Percentiles rank a stretch among this genome's conserved stretches.
Conservation (phyloP, 2,113 vertebrate genomes). For the Marcusenius ussheri region DNA sequence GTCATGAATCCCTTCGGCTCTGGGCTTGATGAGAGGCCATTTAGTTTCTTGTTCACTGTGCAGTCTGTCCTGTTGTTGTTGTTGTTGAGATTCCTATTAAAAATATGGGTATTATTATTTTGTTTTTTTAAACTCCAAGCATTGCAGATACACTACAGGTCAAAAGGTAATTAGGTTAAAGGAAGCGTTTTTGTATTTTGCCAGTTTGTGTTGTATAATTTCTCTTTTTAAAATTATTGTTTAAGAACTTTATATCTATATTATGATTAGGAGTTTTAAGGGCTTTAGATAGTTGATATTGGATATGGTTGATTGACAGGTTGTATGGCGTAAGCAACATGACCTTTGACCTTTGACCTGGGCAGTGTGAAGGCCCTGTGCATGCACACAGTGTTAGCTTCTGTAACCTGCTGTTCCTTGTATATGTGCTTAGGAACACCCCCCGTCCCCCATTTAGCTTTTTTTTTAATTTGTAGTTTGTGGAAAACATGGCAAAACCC, state of each 20-base stretch:
- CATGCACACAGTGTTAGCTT: conserved; percentile 65
- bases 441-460: conserved; percentile 42
- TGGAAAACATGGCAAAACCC: conserved; percentile 55
- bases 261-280: conserved; percentile 46
- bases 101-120: conserved; percentile 24
- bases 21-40: neutral
- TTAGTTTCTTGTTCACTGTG: neutral
- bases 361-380: conserved; percentile 38
- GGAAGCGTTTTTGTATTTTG: conserved; percentile 23
- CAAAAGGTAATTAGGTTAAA: conserved; percentile 33
- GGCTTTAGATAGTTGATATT: conserved; percentile 28
- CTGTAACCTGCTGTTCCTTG: conserved; percentile 49
- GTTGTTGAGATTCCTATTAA: conserved; percentile 16
- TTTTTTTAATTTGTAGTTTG: conserved; percentile 56
- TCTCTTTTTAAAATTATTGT: conserved; percentile 40
- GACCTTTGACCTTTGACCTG: conserved; percentile 27
- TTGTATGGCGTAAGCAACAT: conserved; percentile 14
- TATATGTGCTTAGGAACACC: conserved; percentile 37
- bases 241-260: conserved; percentile 51
- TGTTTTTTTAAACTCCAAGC: conserved; percentile 24
- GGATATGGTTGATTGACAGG: conserved; percentile 10
- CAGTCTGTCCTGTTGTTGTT: neutral
- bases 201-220: conserved; percentile 39
- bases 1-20: neutral
- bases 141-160: conserved; percentile 38